These are phyloP conservation scores for Netelia melanura DNA, from an alignment of 2,888 invertebrate species.

Conservation along the genomic window DNA sequence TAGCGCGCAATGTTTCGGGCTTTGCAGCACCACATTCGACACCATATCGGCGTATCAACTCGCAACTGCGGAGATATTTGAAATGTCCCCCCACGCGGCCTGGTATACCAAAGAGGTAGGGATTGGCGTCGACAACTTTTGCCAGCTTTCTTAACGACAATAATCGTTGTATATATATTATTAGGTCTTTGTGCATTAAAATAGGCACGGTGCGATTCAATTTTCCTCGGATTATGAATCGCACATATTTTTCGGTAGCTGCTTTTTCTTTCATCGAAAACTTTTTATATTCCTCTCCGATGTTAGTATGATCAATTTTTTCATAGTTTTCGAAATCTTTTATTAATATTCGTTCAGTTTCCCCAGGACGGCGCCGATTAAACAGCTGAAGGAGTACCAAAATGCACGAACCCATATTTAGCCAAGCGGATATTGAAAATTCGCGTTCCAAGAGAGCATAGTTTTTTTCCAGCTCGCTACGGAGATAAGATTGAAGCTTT, in stretches of 20 bases:
- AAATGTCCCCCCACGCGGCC: slow-evolving; percentile 54
- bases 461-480: slow-evolving; percentile 24
- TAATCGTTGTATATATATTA: slow-evolving; percentile 25
- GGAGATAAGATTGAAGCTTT: slow-evolving; percentile 47
- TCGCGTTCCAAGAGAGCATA: slow-evolving; percentile 31
- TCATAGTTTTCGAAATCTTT: slow-evolving; percentile 58
- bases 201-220: slow-evolving; percentile 55
- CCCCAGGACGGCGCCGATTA: slow-evolving; percentile 70
- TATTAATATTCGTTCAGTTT: slow-evolving; percentile 60
- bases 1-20: slow-evolving; percentile 67
- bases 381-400: slow-evolving; percentile 64
- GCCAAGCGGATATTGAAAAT: slow-evolving; percentile 48
- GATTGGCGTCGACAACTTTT: slow-evolving; percentile 47
- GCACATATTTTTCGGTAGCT: slow-evolving; percentile 34
- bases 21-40: slow-evolving; percentile 57
- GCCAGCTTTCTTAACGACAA: slow-evolving; percentile 40
- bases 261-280: slow-evolving; percentile 36
- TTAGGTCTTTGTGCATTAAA: slow-evolving; percentile 48
- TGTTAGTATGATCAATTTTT: slow-evolving; percentile 39
- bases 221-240: slow-evolving; percentile 65
- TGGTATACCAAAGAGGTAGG: slow-evolving; percentile 66
- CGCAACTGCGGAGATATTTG: slow-evolving; percentile 63
- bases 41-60: slow-evolving; percentile 58
- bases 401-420: slow-evolving; percentile 28
- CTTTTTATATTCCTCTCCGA: slow-evolving; percentile 37